These are phyloP conservation scores for Drosophila pseudoobscura DNA, from an alignment of 1,140 invertebrate species.

Conservation along the genomic window DNA sequence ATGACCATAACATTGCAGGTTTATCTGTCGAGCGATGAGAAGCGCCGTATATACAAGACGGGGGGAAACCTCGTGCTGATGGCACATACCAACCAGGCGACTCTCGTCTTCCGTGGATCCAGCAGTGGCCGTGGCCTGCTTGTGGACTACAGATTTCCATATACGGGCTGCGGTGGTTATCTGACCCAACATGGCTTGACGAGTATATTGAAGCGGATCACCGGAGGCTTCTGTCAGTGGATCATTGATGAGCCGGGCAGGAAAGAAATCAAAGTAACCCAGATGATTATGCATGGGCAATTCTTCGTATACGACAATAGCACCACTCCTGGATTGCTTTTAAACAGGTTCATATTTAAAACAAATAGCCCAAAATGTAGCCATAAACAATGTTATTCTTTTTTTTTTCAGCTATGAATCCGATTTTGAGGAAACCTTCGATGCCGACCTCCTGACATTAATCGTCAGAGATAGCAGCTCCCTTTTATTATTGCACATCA, in stretches of 20 bases:
- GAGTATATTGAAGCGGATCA: fast-evolving
- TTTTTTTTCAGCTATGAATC: not conserved
- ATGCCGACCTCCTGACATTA: constrained; percentile 48
- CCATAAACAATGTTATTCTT: too few species aligned
- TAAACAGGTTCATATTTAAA: constrained; percentile 12
- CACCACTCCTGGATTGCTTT: constrained; percentile 13
- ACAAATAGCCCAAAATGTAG: too few species aligned
- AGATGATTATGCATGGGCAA: fast-evolving
- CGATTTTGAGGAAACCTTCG: not conserved
- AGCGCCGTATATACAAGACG: constrained; percentile 46
- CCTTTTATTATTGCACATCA: fast-evolving
- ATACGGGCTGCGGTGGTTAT: constrained; percentile 88
- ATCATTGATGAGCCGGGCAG: constrained; percentile 84
- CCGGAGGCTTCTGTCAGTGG: constrained; percentile 87
- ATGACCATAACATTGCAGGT: constrained; percentile 32
- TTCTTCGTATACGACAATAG: constrained; percentile 37
- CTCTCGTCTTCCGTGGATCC: constrained; percentile 87
- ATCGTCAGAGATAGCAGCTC: fast-evolving
- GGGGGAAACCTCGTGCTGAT: constrained; percentile 51
- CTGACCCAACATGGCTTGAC: constrained; percentile 75
- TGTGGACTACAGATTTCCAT: constrained; percentile 70
- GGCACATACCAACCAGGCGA: constrained; percentile 89
- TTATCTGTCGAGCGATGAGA: constrained; percentile 39
- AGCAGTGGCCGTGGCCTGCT: constrained; percentile 86
- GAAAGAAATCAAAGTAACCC: not conserved